Conservation (phyloP, 2,113 vertebrate genomes). For the Notiomystis cincta region DNA sequence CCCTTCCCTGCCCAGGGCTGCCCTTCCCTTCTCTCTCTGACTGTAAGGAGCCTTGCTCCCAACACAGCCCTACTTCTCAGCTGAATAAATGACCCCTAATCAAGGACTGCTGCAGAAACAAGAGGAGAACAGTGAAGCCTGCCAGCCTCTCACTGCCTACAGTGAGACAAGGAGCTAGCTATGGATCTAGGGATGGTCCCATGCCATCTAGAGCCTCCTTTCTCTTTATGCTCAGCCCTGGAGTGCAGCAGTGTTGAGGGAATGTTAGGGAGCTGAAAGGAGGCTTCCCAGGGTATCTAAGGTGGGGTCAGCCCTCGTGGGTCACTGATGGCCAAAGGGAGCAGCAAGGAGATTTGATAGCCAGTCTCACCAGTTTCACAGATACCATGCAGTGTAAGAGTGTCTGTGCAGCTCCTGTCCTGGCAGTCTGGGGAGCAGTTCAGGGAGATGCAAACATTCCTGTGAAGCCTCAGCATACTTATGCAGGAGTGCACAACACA, state of each 20-base stretch:
- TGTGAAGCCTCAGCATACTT: background rate
- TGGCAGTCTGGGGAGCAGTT: rapidly evolving
- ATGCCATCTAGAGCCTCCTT: background rate
- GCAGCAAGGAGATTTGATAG: background rate
- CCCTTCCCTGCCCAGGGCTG: background rate
- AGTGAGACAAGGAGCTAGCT: background rate
- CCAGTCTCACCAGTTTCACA: background rate
- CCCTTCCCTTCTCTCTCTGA: background rate
- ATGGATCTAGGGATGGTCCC: background rate
- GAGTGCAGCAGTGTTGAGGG: background rate
- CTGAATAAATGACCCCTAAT: background rate
- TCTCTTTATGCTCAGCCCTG: background rate
- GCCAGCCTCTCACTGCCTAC: background rate
- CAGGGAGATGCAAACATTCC: background rate
- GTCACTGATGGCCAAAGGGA: background rate
- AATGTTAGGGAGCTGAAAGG: background rate
- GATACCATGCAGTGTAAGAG: rapidly evolving
- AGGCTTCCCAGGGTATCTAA: background rate
- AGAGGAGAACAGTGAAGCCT: background rate
- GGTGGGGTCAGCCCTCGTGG: rapidly evolving
- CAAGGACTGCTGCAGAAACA: background rate
- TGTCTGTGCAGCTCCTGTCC: background rate
- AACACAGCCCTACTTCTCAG: background rate
- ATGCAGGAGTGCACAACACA: background rate
- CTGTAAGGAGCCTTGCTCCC: background rate